Evolutionary conservation across 2,113 vertebrate species (phyloP), one percentile per base, ranked within the genome.

Genomic region (Odocoileus virginianus): DNA sequence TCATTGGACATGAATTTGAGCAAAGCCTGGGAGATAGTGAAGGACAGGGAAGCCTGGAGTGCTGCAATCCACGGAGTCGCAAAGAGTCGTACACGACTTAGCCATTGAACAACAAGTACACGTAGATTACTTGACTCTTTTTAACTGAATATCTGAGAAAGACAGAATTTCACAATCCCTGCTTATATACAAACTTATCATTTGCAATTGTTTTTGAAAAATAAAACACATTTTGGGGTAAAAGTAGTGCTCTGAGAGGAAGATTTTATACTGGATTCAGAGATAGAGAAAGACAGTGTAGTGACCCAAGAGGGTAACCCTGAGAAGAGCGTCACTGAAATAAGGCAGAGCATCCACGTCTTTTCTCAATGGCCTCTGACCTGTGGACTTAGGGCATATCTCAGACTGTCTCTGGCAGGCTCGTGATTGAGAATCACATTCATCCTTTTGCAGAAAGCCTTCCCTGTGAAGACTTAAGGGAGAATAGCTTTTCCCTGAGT

Each of bases 71-170:
- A 40, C 2, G 67, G n/a, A 1, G 67, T 13, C 11, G 1, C 67
- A 23, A 12, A 36, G 10, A 71, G 19, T 23, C 1, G 2, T 3
- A 6, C n/a, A 23, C 0, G 1, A 71, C 67, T 71, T 23, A 40
- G 19, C 17, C 67, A 23, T 6, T 40, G 67, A 71, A 5, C 57
- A 58, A 23, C 64, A 71, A 40, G 5, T 40, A 17, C n/a, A 71
- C 19, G 1, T 5, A 23, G n/a, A 12, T 40, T 45, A 54, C 19
- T 5, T 82, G 33, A 82, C 50, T 52, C 78, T 82, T n/a, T 8
- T 36, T 54, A 54, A 54, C 11, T 54, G 33, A 36, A 8, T 7
- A 25, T 54, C 8, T 36, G n/a, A n/a, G 50, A 82, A 82, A 36
- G 50, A 23, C 0, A 6, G 12, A 83, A 25, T 50, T 25, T 54